Evolutionary conservation across 64 coral and sea anemone genomes (phyloP), one percentile per base, ranked within the genome.

Genomic region (Stichodactyla helianthus): DNA sequence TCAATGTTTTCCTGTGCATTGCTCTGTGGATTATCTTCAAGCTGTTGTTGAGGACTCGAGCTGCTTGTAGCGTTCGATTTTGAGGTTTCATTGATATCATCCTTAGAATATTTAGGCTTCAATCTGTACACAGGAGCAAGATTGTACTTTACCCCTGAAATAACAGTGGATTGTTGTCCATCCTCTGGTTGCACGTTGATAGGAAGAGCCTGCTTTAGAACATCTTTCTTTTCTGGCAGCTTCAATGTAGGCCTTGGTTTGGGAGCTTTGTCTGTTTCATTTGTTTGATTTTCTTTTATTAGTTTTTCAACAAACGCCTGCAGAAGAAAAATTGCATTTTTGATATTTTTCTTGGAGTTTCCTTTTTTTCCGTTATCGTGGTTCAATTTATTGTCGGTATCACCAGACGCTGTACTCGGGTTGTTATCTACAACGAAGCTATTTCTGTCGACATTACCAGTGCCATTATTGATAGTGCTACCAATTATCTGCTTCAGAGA

Each of bases 291-390:
- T 54, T 53, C 6, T 20, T 81, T 81, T 6, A 81, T 16, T 9
- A 81, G 78, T 81, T 81, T 81, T 22, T 81, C 52, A 15, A 81
- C 78, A 81, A 81, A 81, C 52, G 78, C 17, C 22, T 54, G 35
- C 50, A 81, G 52, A 51, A 81, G 78, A 81, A 14, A 16, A 13
- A 81, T 81, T 0, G 68, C 17, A 31, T 74, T 9, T 31, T 74
- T 74, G 8, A 74, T 74, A 31, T 31, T 31, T 74, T 74, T 74
- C 25, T 10, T 1, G n/a, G 68, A 23, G 5, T 2, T 19, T 31
- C 27, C 27, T 25, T 74, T 74, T 74, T 74, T 12, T n/a, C 62
- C 19, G 8, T 13, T 19, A n/a, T 65, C 4, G 62, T 65, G 9
- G 62, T 12, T 31, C 13, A 7, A 27, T 31, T 23, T 0, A 5